Evolutionary conservation across 2,113 vertebrate species (phyloP).

Genomic region (Festucalex cinctus): DNA sequence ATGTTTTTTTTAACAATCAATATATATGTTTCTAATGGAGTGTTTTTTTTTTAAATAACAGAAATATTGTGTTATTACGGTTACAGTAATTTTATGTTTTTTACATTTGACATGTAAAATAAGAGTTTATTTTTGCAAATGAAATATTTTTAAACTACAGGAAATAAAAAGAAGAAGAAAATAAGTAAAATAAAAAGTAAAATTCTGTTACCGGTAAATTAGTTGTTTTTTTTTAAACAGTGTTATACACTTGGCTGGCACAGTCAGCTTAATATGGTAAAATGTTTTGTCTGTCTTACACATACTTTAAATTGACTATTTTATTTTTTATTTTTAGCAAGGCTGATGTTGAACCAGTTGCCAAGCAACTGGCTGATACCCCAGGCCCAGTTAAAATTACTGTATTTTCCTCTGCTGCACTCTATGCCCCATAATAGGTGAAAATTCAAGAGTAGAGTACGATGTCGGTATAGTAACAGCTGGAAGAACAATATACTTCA

Average conservation of each 20-base stretch:
- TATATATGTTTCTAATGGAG: no score
- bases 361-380: neutral
- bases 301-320: neutral
- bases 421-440: neutral
- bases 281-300: neutral
- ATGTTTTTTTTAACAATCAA: no score
- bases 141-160: no score
- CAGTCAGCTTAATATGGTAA: neutral
- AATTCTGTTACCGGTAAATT: no score
- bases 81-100: no score
- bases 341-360: neutral
- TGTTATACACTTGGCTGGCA: neutral
- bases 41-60: no score
- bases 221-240: no score
- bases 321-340: neutral
- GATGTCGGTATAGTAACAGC: neutral
- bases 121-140: no score
- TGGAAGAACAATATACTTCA: neutral
- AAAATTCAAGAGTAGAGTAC: neutral
- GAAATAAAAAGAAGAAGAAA: no score
- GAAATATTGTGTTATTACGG: no score
- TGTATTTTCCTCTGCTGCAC: neutral
- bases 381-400: neutral
- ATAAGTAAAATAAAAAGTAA: no score
- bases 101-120: no score